Evolutionary conservation across 2,888 invertebrate genomes (phyloP).

Genomic region (Dichetophora obliterata): DNA sequence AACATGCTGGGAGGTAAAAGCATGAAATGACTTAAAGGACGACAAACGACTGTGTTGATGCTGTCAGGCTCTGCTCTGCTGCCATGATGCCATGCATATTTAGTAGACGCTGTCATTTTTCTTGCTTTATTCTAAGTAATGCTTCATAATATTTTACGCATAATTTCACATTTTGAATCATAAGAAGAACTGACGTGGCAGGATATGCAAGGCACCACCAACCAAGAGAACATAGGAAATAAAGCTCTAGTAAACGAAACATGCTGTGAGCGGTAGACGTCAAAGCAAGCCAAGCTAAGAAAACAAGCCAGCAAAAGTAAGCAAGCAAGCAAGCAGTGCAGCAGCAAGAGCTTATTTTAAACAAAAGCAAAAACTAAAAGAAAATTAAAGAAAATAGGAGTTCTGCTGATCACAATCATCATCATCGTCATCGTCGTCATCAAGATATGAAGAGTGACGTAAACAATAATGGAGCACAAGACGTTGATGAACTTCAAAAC

Average conservation of each 20-base stretch:
- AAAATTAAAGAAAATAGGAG: background rate
- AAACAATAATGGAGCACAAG: too few species aligned
- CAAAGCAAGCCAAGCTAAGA: background rate
- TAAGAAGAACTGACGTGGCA: background rate
- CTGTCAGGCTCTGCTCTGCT: background rate
- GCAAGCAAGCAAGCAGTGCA: background rate
- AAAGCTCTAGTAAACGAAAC: background rate
- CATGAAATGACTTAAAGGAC: conserved; percentile 7
- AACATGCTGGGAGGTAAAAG: background rate
- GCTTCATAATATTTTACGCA: conserved; percentile 41
- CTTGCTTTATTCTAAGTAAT: conserved; percentile 24
- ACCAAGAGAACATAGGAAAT: background rate
- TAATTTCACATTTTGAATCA: conserved; percentile 38
- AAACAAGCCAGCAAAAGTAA: background rate
- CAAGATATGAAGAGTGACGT: too few species aligned
- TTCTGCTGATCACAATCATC: background rate
- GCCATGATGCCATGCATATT: conserved; percentile 29
- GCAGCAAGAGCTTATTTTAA: background rate
- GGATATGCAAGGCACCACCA: background rate
- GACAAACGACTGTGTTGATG: conserved; percentile 17
- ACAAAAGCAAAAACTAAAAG: background rate
- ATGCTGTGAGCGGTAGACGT: background rate
- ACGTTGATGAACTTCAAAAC: conserved; percentile 6
- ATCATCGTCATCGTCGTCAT: too few species aligned
- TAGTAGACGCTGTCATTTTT: conserved; percentile 34